Percentiles rank a stretch among this genome's conserved stretches.
phyloP scores from a whole-genome alignment of 2,888 invertebrate species.

The Unio pictorum region DNA sequence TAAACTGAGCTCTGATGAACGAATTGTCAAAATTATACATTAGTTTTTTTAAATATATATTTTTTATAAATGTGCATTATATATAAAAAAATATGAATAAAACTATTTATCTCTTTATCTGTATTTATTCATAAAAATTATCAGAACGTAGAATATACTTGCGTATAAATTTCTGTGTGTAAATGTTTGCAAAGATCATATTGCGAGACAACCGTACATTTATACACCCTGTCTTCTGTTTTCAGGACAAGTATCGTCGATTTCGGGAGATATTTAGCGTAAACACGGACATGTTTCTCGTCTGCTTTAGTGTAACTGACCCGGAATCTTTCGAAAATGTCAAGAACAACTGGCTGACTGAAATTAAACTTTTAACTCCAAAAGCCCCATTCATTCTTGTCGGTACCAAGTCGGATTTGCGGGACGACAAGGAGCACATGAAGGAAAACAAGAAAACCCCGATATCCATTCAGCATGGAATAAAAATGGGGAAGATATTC shows the following conservation, averaged over 20 bases:
- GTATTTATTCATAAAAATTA: background rate
- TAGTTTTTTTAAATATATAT: no score
- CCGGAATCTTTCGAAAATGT: constrained; percentile 50
- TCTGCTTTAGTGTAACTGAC: constrained; percentile 56
- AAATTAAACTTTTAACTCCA: constrained; percentile 39
- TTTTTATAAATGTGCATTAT: no score
- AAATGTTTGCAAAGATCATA: background rate
- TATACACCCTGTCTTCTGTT: constrained; percentile 4
- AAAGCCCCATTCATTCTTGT: constrained; percentile 49
- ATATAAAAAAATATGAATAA: no score
- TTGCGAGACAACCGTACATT: background rate
- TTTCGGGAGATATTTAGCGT: constrained; percentile 50
- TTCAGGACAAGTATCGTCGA: constrained; percentile 58
- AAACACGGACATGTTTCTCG: constrained; percentile 52
- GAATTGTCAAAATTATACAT: no score
- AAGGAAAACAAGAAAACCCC: constrained; percentile 25
- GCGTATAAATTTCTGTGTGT: background rate
- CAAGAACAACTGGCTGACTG: constrained; percentile 52
- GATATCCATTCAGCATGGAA: constrained; percentile 40
- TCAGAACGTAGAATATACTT: background rate
- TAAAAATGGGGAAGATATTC: constrained; percentile 44
- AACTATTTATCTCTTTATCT: no score
- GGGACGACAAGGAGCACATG: constrained; percentile 33
- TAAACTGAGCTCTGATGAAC: no score
- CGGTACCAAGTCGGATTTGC: constrained; percentile 49